Evolutionary conservation across 2,888 invertebrate genomes (phyloP).

Genomic region (Sinohyriopsis cumingii): DNA sequence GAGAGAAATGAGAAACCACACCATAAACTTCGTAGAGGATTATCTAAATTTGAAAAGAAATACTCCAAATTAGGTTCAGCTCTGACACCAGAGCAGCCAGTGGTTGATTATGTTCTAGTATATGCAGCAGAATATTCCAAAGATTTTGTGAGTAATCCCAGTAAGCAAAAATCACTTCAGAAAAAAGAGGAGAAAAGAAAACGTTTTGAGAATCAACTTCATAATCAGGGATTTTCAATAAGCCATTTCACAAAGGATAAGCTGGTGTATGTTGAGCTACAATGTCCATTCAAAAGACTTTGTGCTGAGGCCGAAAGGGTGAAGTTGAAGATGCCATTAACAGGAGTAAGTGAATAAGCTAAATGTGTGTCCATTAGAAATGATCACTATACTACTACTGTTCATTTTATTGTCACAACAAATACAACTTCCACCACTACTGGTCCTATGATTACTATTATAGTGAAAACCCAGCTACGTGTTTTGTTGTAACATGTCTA

Average conservation of each 20-base stretch:
- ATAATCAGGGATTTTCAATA: slow-evolving; percentile 60
- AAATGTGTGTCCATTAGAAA: not conserved
- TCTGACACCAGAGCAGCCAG: slow-evolving; percentile 51
- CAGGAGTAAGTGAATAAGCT: slow-evolving; percentile 57
- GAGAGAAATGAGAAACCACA: too few relatives aligned
- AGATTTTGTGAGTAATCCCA: slow-evolving; percentile 22
- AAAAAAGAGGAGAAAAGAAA: slow-evolving; percentile 29
- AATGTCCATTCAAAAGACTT: slow-evolving; percentile 67
- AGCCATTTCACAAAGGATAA: slow-evolving; percentile 45
- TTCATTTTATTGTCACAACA: too few relatives aligned
- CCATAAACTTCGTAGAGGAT: too few relatives aligned
- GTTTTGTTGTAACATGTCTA: too few relatives aligned
- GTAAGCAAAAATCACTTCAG: slow-evolving; percentile 23
- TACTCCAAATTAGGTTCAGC: slow-evolving; percentile 51
- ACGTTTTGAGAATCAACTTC: slow-evolving; percentile 57
- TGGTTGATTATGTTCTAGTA: slow-evolving; percentile 68
- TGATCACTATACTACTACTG: too few relatives aligned
- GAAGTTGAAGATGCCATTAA: slow-evolving; percentile 69
- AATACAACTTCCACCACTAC: too few relatives aligned
- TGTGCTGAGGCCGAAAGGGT: slow-evolving; percentile 68
- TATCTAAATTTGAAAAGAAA: slow-evolving; percentile 41
- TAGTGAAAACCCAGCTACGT: too few relatives aligned
- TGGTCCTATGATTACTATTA: too few relatives aligned
- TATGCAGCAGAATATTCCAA: slow-evolving; percentile 36
- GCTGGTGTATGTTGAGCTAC: slow-evolving; percentile 56